Base-by-base conservation (phyloP, 2,888 invertebrate species). In the Rutpela maculata region DNA sequence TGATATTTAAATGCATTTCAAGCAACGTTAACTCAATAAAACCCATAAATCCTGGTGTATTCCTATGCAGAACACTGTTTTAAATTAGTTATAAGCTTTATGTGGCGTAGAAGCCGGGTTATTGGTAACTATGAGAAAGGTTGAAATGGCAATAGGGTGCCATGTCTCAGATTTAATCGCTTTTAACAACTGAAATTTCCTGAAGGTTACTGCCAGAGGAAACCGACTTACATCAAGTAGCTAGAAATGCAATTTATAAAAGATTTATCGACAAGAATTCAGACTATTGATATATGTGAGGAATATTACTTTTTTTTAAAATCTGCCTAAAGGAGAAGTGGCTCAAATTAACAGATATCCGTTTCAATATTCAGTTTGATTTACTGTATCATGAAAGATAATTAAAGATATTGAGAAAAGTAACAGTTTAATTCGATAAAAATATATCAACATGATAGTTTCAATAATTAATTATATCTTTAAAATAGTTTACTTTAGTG, bases 181-280 rank as follows among this genome's bases (percentile, higher is more conserved):
- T 79, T 79, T 81, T 72, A 78, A 76, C 65, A 76, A 79, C 79
- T 77, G 81, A 80, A 81, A 81, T 81, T 81, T 81, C 79, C 81
- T 79, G 81, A 73, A 78, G 78, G 81, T 59, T 59, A 18, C 59
- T 78, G 80, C 77, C 66, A 67, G 71, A 75, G 80, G 80, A 79
- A 80, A 68, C 74, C 71, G 60, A 67, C 77, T 73, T 79, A 66
- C 77, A 81, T 70, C 79, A 81, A 70, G 35, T 70, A 60, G 60
- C 70, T 43, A 60, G 70, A 60, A 70, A 70, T 70, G 26, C 19
- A 59, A 59, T 59, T 59, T 59, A 59, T 59, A 12, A 57, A 11
- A 59, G 59, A 59, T 59, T 19, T 59, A 59, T 59, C 56, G 56
- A 56, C 18, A 56, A 17, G 55, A 17, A 55, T n/a, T 56, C 18